These are phyloP conservation scores for Abscondita cerata DNA, from an alignment of 2,888 invertebrate species.

Conservation along the genomic window DNA sequence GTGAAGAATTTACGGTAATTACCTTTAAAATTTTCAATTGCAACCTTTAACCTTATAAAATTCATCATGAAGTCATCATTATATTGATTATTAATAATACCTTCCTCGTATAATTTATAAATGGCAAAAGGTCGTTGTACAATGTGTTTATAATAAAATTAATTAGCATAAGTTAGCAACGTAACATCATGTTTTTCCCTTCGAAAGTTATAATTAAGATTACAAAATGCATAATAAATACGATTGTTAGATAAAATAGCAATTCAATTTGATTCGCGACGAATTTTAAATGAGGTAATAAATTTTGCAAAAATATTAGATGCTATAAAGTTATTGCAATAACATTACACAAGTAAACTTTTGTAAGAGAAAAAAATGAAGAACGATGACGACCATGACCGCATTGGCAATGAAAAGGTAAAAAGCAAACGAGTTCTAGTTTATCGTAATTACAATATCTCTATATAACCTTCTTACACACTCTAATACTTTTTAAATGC, in stretches of 20 bases:
- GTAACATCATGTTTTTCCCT: too few relatives aligned
- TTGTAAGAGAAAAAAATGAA: too few relatives aligned
- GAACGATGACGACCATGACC: too few relatives aligned
- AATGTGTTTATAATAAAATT: background rate
- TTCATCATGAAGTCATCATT: background rate
- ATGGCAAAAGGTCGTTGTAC: background rate
- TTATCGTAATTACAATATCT: background rate
- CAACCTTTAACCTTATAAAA: constrained; percentile 3
- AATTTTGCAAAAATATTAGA: too few relatives aligned
- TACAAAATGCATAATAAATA: too few relatives aligned
- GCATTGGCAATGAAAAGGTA: background rate
- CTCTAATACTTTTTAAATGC: background rate
- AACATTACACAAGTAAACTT: too few relatives aligned
- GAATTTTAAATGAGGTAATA: too few relatives aligned
- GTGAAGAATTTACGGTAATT: constrained; percentile 86
- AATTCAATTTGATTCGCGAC: too few relatives aligned
- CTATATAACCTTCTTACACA: background rate
- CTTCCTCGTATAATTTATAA: background rate
- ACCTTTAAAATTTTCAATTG: background rate
- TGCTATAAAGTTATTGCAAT: too few relatives aligned
- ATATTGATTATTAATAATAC: constrained; percentile 1
- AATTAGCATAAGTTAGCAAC: too few relatives aligned
- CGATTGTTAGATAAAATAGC: too few relatives aligned
- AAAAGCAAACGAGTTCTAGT: background rate
- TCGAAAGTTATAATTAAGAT: too few relatives aligned